These are phyloP conservation scores for Agrilus planipennis DNA, from an alignment of 1,140 invertebrate species.

Conservation along the genomic window DNA sequence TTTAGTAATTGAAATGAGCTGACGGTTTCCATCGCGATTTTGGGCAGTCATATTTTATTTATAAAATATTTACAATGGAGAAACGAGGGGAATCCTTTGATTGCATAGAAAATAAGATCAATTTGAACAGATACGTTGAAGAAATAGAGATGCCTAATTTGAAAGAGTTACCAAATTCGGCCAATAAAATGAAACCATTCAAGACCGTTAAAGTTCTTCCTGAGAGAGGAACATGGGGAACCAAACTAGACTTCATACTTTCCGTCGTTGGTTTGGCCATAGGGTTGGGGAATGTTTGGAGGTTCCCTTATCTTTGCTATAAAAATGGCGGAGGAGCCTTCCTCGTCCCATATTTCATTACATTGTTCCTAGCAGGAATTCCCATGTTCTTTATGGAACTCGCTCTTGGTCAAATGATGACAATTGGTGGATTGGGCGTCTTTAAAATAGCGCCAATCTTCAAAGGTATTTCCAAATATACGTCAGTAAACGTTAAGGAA, in stretches of 20 bases:
- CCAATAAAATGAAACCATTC: slow-evolving; percentile 25
- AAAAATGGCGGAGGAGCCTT: slow-evolving; percentile 82
- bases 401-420: slow-evolving; percentile 92
- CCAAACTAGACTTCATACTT: slow-evolving; percentile 67
- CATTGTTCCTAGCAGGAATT: slow-evolving; percentile 85
- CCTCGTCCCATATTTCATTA: slow-evolving; percentile 89
- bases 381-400: slow-evolving; percentile 98
- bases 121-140: slow-evolving; percentile 30
- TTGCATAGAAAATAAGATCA: slow-evolving; percentile 26
- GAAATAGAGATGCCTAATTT: slow-evolving; percentile 31
- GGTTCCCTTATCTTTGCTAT: slow-evolving; percentile 64
- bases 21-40: too few species aligned
- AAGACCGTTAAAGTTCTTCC: slow-evolving; percentile 27
- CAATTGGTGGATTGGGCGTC: slow-evolving; percentile 90
- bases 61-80: too few species aligned
- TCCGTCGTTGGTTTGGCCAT: slow-evolving; percentile 67
- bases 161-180: slow-evolving; percentile 24
- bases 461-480: slow-evolving; percentile 81
- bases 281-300: slow-evolving; percentile 65
- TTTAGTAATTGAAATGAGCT: too few species aligned
- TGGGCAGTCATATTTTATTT: too few species aligned
- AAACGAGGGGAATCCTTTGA: slow-evolving; percentile 26
- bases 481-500: background rate
- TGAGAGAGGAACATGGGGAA: slow-evolving; percentile 50
- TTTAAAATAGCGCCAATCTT: slow-evolving; percentile 98